Percentiles rank a stretch among this genome's conserved stretches.
Evolutionary conservation across 1,140 invertebrate genomes (phyloP).

Genomic region (Popillia japonica): DNA sequence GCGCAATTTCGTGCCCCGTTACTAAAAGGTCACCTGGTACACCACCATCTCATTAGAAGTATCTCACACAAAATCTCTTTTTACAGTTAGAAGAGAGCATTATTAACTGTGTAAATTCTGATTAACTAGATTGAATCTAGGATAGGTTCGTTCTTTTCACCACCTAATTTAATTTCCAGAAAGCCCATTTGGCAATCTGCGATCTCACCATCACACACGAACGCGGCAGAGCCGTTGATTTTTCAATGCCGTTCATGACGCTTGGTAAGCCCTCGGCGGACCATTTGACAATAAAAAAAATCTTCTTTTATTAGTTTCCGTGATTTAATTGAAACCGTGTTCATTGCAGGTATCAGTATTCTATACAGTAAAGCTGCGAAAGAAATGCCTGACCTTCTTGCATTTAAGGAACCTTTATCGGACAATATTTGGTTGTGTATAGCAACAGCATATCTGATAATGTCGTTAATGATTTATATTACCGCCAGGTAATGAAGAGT

Average conservation of each 20-base stretch:
- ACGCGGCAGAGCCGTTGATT: constrained; percentile 84
- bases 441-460: constrained; percentile 84
- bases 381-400: constrained; percentile 79
- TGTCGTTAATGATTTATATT: constrained; percentile 85
- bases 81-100: background rate
- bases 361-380: constrained; percentile 77
- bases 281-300: background rate
- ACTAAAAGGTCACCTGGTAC: background rate
- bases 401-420: constrained; percentile 87
- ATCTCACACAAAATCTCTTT: background rate
- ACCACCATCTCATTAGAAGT: background rate
- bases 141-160: background rate
- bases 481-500: constrained; percentile 73
- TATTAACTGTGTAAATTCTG: background rate
- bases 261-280: constrained; percentile 64
- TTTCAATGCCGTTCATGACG: constrained; percentile 92
- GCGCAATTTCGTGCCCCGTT: too few relatives aligned
- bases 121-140: background rate
- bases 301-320: background rate
- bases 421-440: constrained; percentile 94
- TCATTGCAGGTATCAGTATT: constrained; percentile 76
- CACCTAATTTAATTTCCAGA: constrained; percentile 64
- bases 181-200: constrained; percentile 90
- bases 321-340: background rate
- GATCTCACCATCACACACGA: constrained; percentile 93